These are phyloP conservation scores for Oncorhynchus masou DNA, from an alignment of 2,113 vertebrate species.

Conservation along the genomic window DNA sequence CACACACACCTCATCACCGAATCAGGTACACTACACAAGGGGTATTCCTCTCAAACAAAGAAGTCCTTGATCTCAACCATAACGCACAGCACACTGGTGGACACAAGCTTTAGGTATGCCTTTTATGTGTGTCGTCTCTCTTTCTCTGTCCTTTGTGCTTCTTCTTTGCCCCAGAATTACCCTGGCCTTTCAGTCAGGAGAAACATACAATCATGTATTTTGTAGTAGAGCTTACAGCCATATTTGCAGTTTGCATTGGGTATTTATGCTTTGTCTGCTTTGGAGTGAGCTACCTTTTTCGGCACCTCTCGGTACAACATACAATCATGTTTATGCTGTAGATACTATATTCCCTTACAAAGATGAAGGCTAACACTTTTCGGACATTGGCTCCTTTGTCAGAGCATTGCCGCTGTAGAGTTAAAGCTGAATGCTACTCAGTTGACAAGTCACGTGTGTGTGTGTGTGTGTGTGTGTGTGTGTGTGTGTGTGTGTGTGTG, in stretches of 20 bases:
- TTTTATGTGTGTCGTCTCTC: background rate
- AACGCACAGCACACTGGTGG: background rate
- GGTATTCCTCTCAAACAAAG: background rate
- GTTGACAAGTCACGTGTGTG: too few species aligned
- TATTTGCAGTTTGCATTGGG: background rate
- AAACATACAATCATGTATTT: background rate
- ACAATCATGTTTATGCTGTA: background rate
- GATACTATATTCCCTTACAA: too few species aligned
- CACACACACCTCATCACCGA: background rate
- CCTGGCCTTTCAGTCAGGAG: background rate
- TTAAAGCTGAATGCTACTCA: too few species aligned
- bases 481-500: too few species aligned
- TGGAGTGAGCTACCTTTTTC: background rate
- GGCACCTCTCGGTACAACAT: background rate
- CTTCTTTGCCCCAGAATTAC: background rate
- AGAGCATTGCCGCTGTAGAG: too few species aligned
- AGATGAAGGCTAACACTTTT: too few species aligned
- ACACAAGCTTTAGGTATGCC: background rate
- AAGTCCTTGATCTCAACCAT: slow-evolving; percentile 1
- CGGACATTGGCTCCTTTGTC: too few species aligned
- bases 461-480: too few species aligned
- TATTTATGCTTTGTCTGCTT: background rate
- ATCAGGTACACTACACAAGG: background rate
- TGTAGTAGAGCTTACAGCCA: background rate
- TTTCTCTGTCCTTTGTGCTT: slow-evolving; percentile 1